Evolutionary conservation across 2,797 vertebrate species (phyloP), one percentile per base, ranked within the genome.

Genomic region (Channa striata): DNA sequence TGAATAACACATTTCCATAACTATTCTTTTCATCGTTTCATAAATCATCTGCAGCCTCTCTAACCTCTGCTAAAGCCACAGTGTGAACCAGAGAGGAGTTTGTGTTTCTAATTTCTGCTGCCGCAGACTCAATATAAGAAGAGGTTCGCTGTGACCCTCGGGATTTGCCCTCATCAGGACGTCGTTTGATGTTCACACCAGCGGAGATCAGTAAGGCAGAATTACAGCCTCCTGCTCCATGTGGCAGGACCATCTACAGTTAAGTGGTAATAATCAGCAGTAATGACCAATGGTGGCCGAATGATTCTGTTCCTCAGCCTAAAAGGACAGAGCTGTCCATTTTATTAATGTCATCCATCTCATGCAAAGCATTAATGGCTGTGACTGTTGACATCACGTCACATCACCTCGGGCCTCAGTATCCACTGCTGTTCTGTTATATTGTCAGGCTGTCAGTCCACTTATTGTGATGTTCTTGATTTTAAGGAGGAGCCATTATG

Each of bases 321-420:
- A 20, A 23, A 73, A 49, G 44, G 80, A 68, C 48, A 1, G 71
- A 8, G 54, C 49, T 50, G 43, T 43, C 71, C 56, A 12, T 66
- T 46, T 81, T 77, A 88, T 80, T 80, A 69, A 52, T 20, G 19
- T 64, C n/a, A 82, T 81, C 63, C 73, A 80, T 87, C 82, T 78
- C 39, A 68, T 44, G 47, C 25, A 65, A 56, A 58, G 40, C 37
- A 11, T 61, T 67, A 54, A 78, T 79, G 60, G 34, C 11, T 30
- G 8, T 37, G 25, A 50, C 59, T 51, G n/a, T 40, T 82, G 56
- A 74, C 8, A 6, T 70, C 4, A 30, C 25, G 19, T 8, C 30
- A n/a, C 20, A 33, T 66, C 37, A 39, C n/a, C 21, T 33, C 8
- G 16, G 57, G 11, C 17, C 48, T 60, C 23, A 53, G 39, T n/a